phyloP scores from a whole-genome alignment of 2,888 invertebrate species.

The Caenorhabditis drosophilae region DNA sequence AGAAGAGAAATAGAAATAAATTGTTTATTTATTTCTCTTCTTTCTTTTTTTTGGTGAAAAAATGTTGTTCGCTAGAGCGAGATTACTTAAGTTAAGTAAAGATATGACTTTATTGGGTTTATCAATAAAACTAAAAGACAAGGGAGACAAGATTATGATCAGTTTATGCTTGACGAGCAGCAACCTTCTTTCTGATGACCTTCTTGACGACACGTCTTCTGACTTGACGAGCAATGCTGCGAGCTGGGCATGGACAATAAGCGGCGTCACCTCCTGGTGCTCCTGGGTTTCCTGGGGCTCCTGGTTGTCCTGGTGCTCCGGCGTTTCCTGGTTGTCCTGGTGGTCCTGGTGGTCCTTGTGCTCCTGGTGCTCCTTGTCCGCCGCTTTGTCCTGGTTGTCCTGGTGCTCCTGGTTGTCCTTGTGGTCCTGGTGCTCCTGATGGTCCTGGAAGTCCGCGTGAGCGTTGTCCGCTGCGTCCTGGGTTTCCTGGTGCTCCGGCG shows the following conservation, averaged over 20 bases:
- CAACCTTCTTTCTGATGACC: no score
- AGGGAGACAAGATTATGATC: no score
- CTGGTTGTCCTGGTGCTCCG: constrained; percentile 45
- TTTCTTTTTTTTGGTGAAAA: no score
- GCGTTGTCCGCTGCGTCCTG: constrained; percentile 27
- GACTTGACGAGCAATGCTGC: constrained; percentile 31
- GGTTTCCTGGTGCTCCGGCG: constrained; percentile 38
- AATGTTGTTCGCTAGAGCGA: no score
- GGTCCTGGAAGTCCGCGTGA: constrained; percentile 38
- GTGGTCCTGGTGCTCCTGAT: constrained; percentile 38
- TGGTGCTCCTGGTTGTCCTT: constrained; percentile 28
- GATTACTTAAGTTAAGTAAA: no score
- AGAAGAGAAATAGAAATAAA: no score
- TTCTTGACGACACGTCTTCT: no score
- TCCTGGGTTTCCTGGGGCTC: constrained; percentile 40
- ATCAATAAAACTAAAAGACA: no score
- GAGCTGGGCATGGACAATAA: constrained; percentile 41
- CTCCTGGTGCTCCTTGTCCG: constrained; percentile 34
- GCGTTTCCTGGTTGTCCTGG: constrained; percentile 39
- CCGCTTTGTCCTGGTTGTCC: constrained; percentile 37
- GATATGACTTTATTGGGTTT: no score
- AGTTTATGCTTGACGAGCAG: no score
- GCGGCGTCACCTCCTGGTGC: constrained; percentile 36
- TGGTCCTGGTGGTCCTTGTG: constrained; percentile 33
- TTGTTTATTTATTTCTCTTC: no score